Evolutionary conservation across 1,140 invertebrate genomes (phyloP), one percentile per base, ranked within the genome.

Genomic region (Camponotus pennsylvanicus): DNA sequence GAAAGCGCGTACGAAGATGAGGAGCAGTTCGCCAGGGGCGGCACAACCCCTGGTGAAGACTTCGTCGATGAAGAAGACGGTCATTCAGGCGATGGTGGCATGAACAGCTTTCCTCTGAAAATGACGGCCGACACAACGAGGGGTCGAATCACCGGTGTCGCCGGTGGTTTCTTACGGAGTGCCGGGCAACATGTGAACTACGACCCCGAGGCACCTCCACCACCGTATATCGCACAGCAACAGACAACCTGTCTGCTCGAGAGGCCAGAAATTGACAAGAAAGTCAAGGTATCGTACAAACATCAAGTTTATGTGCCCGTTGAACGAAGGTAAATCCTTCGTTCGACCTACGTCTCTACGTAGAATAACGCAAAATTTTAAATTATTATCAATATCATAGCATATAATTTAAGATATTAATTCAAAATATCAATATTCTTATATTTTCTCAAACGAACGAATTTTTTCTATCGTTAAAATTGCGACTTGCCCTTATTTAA

Each of bases 191-290:
- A 93, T 1, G 92, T 94, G 42, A 95, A 92, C 77, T 95, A 94
- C 77, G 94, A 94, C 86, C 94, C 93, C 45, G 95, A 94, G 91
- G 93, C 92, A 27, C 92, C 90, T 87, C 94, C 91, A 83, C 93
- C 85, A 86, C 93, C 71, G 89, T 92, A 87, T 49, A 70, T 71
- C 77, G 90, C 80, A 32, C 84, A 27, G 27, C 27, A 67, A 42
- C 92, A 93, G 66, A 93, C 93, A 37, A 93, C 89, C 40, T 90
- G 88, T 90, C 92, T 96, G 15, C 91, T 95, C 27, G 95, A 96
- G 78, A 95, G 95, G 89, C 95, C 95, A 52, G 93, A 95, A 84
- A 93, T 95, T 80, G 95, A 96, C 91, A 96, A 96, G 78, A 96
- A 96, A 93, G 96, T 96, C 49, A 96, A 96, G 92, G 96, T 96